phyloP scores from a whole-genome alignment of 2,113 vertebrate species.

The Sinocyclocheilus anshuiensis region DNA sequence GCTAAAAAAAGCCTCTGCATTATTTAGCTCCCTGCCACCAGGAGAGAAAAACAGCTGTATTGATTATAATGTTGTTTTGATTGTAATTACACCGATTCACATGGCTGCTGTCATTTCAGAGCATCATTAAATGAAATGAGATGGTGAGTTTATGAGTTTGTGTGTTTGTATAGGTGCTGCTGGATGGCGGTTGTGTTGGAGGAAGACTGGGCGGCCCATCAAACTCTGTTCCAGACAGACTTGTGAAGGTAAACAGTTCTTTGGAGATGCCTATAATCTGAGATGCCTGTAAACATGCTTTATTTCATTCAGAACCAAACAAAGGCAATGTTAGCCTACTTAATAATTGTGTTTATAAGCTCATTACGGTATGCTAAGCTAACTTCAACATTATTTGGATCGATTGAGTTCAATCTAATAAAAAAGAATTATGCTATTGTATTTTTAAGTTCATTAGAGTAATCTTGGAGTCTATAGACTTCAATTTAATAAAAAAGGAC shows the following conservation, averaged over 20 bases:
- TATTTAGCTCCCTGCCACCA: slow-evolving; percentile 58
- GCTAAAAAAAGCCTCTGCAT: slow-evolving; percentile 59
- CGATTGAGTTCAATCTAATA: not conserved
- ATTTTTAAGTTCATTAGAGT: not conserved
- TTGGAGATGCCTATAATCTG: not conserved
- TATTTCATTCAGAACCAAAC: not conserved
- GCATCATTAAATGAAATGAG: slow-evolving; percentile 17
- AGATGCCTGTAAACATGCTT: not conserved
- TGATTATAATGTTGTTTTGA: slow-evolving; percentile 29
- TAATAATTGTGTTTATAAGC: not conserved
- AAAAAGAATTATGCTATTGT: not conserved
- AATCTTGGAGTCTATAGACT: not conserved
- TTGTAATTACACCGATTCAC: not conserved
- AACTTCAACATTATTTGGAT: not conserved
- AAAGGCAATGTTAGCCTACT: not conserved
- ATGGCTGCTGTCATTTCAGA: slow-evolving; percentile 7
- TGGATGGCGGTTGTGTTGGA: slow-evolving; percentile 62
- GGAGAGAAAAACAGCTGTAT: slow-evolving; percentile 6
- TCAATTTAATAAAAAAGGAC: not conserved
- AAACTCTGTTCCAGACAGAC: slow-evolving; percentile 55
- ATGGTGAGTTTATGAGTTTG: not conserved
- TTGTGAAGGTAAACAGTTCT: slow-evolving; percentile 62
- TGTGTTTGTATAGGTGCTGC: slow-evolving; percentile 59
- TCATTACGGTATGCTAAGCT: not conserved
- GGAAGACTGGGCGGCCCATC: slow-evolving; percentile 60